These are phyloP conservation scores for Drosophila sulfurigaster DNA, from an alignment of 1,140 invertebrate genomes.

Conservation along the genomic window DNA sequence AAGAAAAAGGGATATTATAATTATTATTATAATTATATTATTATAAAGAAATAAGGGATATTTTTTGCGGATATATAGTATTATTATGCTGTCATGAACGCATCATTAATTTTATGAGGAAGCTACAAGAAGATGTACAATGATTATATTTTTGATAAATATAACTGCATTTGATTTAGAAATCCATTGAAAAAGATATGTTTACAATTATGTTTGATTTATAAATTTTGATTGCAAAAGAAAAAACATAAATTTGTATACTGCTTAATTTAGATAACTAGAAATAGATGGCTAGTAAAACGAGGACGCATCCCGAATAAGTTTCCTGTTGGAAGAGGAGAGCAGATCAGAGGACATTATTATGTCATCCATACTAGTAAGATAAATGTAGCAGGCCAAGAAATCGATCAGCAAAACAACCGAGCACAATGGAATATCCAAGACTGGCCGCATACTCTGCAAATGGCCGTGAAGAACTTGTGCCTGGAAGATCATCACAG, in stretches of 20 bases:
- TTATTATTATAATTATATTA: no score
- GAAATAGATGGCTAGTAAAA: slow-evolving; percentile 2
- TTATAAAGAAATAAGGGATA: no score
- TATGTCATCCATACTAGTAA: slow-evolving; percentile 12
- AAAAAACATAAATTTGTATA: background rate
- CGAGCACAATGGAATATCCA: slow-evolving; percentile 53
- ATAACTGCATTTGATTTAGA: no score
- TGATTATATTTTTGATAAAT: no score
- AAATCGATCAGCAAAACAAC: slow-evolving; percentile 54
- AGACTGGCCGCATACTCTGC: background rate
- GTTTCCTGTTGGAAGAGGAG: background rate
- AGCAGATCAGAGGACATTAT: background rate
- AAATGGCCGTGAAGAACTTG: slow-evolving; percentile 51
- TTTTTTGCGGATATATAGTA: no score
- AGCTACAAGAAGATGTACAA: no score
- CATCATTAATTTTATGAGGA: no score
- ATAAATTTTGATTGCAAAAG: background rate
- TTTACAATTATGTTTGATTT: no score
- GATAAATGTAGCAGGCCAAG: slow-evolving; percentile 33
- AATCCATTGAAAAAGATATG: no score
- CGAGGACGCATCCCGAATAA: background rate
- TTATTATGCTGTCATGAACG: no score
- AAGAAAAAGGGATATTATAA: no score
- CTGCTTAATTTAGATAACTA: background rate
- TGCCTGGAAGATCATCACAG: slow-evolving; percentile 53